Percentiles rank a stretch among this genome's conserved stretches.
Conservation (phyloP, 37 sponge, comb jelly and placozoan genomes). For the Axinella damicornis region DNA sequence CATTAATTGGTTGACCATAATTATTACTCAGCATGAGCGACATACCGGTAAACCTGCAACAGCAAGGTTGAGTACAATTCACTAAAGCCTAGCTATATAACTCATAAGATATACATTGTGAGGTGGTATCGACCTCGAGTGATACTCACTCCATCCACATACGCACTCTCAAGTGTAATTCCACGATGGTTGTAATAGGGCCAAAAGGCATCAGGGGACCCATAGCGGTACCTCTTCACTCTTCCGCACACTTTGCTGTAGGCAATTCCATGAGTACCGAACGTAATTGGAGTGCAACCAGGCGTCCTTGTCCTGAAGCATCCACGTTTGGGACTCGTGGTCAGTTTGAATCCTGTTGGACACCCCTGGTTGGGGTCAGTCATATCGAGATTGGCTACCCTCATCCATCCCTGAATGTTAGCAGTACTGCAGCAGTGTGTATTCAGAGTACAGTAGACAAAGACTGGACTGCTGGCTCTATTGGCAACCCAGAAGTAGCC, state of each 20-base stretch:
- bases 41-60: too few species aligned
- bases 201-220: conserved; percentile 15
- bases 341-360: conserved; percentile 9
- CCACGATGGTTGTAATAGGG: neutral
- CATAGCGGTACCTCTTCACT: conserved; percentile 18
- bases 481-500: too few species aligned
- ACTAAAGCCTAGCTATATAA: too few species aligned
- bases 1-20: too few species aligned
- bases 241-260: conserved; percentile 40
- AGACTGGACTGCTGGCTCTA: too few species aligned
- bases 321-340: neutral
- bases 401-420: conserved; percentile 23
- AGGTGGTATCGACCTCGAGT: conserved; percentile 45
- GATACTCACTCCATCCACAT: conserved; percentile 45
- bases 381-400: conserved; percentile 15
- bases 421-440: neutral
- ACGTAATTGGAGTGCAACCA: neutral
- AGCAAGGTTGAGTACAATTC: too few species aligned
- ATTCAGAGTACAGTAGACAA: too few species aligned
- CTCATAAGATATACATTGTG: too few species aligned
- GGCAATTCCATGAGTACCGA: neutral
- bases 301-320: neutral
- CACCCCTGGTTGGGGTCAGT: conserved; percentile 6
- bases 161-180: neutral
- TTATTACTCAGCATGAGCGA: too few species aligned